A percentile compares a stretch with the other conserved stretches of the same genome.
phyloP scores from a whole-genome alignment of 30 jellyfish, hydroid and myxozoan species.

The Pseudorhiza aurosa region DNA sequence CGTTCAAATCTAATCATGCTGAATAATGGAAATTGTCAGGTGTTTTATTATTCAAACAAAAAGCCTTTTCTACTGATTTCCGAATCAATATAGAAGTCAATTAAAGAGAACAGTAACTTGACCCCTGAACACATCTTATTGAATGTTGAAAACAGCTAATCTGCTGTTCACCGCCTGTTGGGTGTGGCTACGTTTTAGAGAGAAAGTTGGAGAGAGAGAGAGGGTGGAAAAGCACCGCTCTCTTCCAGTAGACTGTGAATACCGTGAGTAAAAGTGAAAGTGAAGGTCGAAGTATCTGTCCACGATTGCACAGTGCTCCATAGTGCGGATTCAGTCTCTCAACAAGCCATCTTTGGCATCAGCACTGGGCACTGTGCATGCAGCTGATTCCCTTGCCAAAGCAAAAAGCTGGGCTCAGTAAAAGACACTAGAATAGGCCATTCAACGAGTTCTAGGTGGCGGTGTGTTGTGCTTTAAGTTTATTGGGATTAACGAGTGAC shows the following conservation, averaged over 20 bases:
- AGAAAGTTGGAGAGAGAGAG: slow-evolving; percentile 42
- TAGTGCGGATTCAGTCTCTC: no score
- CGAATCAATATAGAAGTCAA: slow-evolving; percentile 47
- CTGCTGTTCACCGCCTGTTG: slow-evolving; percentile 40
- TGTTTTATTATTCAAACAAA: slow-evolving; percentile 43
- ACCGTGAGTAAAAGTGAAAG: not conserved
- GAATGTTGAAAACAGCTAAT: slow-evolving; percentile 33
- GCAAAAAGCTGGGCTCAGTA: no score
- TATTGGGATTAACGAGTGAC: slow-evolving; percentile 9
- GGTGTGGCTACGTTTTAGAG: slow-evolving; percentile 73
- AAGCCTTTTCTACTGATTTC: slow-evolving; percentile 31
- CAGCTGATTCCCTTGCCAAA: no score
- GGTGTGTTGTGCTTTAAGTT: slow-evolving; percentile 3
- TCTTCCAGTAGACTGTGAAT: slow-evolving; percentile 4
- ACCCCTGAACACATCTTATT: slow-evolving; percentile 52
- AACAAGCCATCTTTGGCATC: no score
- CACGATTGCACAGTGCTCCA: no score
- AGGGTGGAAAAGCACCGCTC: slow-evolving; percentile 59
- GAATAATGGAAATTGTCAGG: slow-evolving; percentile 66
- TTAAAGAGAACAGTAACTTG: slow-evolving; percentile 46
- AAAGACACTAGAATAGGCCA: no score
- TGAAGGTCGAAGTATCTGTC: no score
- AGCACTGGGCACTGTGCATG: no score
- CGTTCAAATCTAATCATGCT: slow-evolving; percentile 41
- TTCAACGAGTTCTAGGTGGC: no score